These are phyloP conservation scores for Phasia obesa DNA, from an alignment of 2,888 invertebrate genomes.

Conservation along the genomic window DNA sequence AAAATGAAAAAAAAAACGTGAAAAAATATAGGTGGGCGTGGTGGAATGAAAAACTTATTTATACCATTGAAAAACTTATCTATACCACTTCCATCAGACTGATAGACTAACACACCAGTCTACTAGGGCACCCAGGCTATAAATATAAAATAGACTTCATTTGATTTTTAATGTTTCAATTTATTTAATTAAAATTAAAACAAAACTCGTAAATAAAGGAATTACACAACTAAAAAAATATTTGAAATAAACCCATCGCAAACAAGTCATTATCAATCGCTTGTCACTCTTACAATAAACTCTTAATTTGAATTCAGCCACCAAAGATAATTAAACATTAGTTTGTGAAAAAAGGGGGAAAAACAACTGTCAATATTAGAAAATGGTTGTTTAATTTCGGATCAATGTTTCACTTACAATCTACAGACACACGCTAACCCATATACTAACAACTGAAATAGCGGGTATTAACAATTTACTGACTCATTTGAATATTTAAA, in stretches of 20 bases:
- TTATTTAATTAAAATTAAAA: neutral
- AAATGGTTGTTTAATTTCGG: conserved; percentile 11
- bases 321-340: conserved; percentile 30
- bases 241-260: conserved; percentile 1
- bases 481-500: conserved; percentile 53
- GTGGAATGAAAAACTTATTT: too few species aligned
- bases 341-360: neutral
- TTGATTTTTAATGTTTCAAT: too few species aligned
- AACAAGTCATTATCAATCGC: neutral
- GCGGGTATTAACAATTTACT: conserved; percentile 26
- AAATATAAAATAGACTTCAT: too few species aligned
- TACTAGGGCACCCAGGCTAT: too few species aligned
- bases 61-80: too few species aligned
- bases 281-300: neutral
- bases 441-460: neutral
- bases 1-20: too few species aligned
- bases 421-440: neutral
- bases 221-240: neutral
- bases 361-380: conserved; percentile 10
- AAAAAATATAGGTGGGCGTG: too few species aligned
- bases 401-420: neutral
- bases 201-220: neutral
- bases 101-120: too few species aligned
- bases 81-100: too few species aligned
- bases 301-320: conserved; percentile 7